Base-by-base conservation (phyloP, 2,113 vertebrate species). In the Percopsis transmontana region DNA sequence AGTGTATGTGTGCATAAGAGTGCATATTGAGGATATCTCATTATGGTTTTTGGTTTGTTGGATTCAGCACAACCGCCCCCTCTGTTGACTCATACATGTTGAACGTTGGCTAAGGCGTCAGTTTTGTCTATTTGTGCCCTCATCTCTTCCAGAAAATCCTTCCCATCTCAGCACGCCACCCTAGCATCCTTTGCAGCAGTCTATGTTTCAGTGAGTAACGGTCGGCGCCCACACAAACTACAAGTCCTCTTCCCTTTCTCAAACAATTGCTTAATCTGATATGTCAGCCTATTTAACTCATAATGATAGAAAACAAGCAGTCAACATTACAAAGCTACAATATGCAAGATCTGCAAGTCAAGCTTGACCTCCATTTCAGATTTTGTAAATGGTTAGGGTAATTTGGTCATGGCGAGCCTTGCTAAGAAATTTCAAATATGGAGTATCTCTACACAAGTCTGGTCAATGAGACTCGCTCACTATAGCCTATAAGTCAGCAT, bases 111-210 rank as follows among this genome's bases (percentile, higher is more conserved):
- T 75, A 5, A 57, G 40, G 64, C 58, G 9, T 7, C 24, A 19
- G 44, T 20, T 53, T 2, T 2, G 7, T 48, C 20, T 67, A 19
- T 82, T 27, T 76, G 52, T 74, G 64, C 56, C 66, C 74, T 68
- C 15, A n/a, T 84, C 38, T 80, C 55, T 95, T 92, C 73, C 93
- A 99, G 97, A 81, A 99, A 99, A 76, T 97, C 97, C 59, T 99
- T 99, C 72, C 97, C 97, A 20, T 99, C 97, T 52, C 96, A 99
- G 89, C 97, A 99, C 16, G 97, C 97, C 0, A 98, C 97, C 14
- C 92, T 99, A 1, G 97, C 96, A 74, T 97, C 97, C 57, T 99
- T 98, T 61, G 96, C 97, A 39, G 97, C 97, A 45, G 96, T 99
- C 52, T 99, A 99, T 61, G 88, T 99, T 85, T 99, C 97, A 53